Evolutionary conservation across 2,888 invertebrate species (phyloP).

Genomic region (Eucera pruinosa): DNA sequence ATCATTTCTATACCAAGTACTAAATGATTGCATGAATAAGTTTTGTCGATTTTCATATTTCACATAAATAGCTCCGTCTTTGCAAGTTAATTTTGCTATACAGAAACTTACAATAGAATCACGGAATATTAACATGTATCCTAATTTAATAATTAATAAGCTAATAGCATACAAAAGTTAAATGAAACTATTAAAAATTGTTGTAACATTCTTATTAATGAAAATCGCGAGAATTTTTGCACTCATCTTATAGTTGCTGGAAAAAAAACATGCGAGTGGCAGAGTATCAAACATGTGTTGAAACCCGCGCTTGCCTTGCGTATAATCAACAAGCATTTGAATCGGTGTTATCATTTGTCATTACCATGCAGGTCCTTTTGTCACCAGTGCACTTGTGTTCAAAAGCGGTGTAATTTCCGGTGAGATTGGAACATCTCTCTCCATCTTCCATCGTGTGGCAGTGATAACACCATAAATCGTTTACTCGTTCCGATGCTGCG

Average conservation of each 20-base stretch:
- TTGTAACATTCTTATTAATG: too few relatives aligned
- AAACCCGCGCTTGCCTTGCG: background rate
- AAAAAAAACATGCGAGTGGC: background rate
- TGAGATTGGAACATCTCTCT: constrained; percentile 89
- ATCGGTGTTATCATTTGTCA: constrained; percentile 23
- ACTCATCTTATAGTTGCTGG: background rate
- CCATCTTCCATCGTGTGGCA: constrained; percentile 92
- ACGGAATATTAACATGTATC: too few relatives aligned
- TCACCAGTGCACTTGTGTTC: constrained; percentile 92
- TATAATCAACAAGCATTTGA: constrained; percentile 23
- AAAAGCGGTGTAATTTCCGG: constrained; percentile 87
- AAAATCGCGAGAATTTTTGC: too few relatives aligned
- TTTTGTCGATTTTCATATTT: too few relatives aligned
- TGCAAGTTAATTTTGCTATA: too few relatives aligned
- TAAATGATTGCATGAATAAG: too few relatives aligned
- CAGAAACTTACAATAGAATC: too few relatives aligned
- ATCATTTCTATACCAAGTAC: too few relatives aligned
- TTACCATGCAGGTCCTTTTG: constrained; percentile 91
- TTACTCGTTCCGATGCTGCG: constrained; percentile 91
- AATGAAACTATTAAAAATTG: too few relatives aligned
- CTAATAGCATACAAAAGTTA: too few relatives aligned
- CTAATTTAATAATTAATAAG: too few relatives aligned
- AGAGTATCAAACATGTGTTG: constrained; percentile 6
- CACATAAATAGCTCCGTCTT: too few relatives aligned
- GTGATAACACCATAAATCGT: constrained; percentile 92